Evolutionary conservation across 2,113 vertebrate genomes (phyloP), one percentile per base, ranked within the genome.

Genomic region (Arothron firmamentum): DNA sequence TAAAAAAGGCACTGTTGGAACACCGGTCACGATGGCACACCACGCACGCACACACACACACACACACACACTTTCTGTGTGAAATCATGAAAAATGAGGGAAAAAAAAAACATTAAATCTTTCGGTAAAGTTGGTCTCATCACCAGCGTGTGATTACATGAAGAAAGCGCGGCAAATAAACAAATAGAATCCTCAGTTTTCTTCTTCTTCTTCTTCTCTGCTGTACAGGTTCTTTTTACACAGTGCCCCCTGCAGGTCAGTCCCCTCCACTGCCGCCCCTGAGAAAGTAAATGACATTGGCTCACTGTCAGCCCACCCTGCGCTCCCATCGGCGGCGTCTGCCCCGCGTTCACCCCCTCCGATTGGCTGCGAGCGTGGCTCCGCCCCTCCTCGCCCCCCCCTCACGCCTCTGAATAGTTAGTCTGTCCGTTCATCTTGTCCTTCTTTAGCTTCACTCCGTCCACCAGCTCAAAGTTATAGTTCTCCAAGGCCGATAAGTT

Each of bases 381-480:
- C 80, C 64, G 56, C 11, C 59, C 31, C 43, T 0, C 3, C 2
- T 9, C 2, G 6, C 13, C 14, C 78, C 90, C 13, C 14, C 78
- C 90, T 99, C 94, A 99, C 75, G 96, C 95, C 88, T 99, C 97
- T 0, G 96, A 96, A 62, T 98, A 99, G 59, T 94, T 93, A 80
- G 85, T 97, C 92, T 98, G 96, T 95, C 94, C 88, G 53, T 93
- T 97, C 78, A 99, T 92, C 91, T 99, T 99, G 87, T 98, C 96
- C 74, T 99, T 99, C 93, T 99, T 99, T 89, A 98, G 93, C 89
- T 99, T 99, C 56, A 99, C 95, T 0, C 97, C 97, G 18, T 99
- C 97, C 53, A 99, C 97, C 64, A 99, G 93, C 88, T 99, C 97
- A 66, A 99, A 99, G 90, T 99, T 99, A 81, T 99, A 99, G 87